Percentiles rank a stretch among this genome's conserved stretches.
phyloP scores from a whole-genome alignment of 2,888 invertebrate species.

The Scelioninae gen. 2 region DNA sequence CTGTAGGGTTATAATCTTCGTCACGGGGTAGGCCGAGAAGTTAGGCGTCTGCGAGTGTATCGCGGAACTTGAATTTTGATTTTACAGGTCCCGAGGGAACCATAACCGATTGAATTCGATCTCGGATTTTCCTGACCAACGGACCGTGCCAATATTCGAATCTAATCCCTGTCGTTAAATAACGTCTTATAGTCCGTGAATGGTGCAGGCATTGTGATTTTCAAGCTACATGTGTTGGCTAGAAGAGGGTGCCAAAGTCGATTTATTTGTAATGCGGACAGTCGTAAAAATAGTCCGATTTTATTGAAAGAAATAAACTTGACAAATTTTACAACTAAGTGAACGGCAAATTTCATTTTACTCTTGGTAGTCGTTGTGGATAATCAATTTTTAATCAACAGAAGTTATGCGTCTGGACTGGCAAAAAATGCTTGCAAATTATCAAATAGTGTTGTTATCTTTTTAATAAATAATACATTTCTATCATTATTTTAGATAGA shows the following conservation, averaged over 20 bases:
- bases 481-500: too few relatives aligned
- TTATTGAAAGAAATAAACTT: not conserved
- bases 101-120: constrained; percentile 54
- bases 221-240: constrained; percentile 25
- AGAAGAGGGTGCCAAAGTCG: constrained; percentile 11
- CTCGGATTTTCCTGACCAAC: constrained; percentile 43
- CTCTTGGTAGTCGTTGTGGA: too few relatives aligned
- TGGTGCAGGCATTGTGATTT: constrained; percentile 46
- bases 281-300: not conserved
- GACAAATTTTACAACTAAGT: too few relatives aligned
- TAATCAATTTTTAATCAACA: too few relatives aligned
- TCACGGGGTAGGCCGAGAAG: too few relatives aligned
- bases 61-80: constrained; percentile 57
- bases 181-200: constrained; percentile 35
- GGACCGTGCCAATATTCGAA: constrained; percentile 40
- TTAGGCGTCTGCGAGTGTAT: not conserved
- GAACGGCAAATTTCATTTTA: too few relatives aligned
- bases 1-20: too few relatives aligned
- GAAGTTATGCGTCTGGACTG: too few relatives aligned
- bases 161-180: constrained; percentile 44
- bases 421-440: too few relatives aligned
- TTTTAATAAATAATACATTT: too few relatives aligned
- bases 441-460: too few relatives aligned
- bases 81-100: constrained; percentile 57
- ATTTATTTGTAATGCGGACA: not conserved